A percentile compares a stretch with the other conserved stretches of the same genome.
These are phyloP conservation scores for Diachasma alloeum DNA, from an alignment of 1,140 invertebrate genomes.

Conservation along the genomic window DNA sequence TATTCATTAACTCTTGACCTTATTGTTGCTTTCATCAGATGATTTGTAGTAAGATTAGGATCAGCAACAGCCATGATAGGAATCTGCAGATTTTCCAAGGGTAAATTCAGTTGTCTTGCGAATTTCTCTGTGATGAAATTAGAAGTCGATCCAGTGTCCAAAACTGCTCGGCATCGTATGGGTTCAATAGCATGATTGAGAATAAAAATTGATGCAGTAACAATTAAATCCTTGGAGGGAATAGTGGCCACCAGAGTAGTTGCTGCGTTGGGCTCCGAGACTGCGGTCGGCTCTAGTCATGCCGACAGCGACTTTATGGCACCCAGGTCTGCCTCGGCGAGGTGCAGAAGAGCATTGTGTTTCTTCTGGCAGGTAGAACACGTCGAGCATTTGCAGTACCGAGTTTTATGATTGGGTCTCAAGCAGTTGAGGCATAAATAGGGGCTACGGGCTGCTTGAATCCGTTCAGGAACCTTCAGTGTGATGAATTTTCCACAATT, in stretches of 20 bases:
- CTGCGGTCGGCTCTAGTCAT: background rate
- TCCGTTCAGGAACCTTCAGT: background rate
- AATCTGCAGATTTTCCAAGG: background rate
- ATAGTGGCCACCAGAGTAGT: background rate
- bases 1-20: background rate
- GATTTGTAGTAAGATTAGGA: background rate
- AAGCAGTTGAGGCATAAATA: background rate
- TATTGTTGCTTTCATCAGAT: background rate
- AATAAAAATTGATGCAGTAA: background rate
- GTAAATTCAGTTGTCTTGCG: background rate
- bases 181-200: background rate
- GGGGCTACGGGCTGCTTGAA: background rate
- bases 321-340: background rate
- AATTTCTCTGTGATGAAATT: constrained; percentile 20
- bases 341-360: background rate
- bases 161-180: background rate
- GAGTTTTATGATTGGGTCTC: background rate
- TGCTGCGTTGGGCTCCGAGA: background rate
- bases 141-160: constrained; percentile 8
- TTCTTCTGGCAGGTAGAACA: background rate
- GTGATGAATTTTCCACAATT: constrained; percentile 11
- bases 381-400: background rate
- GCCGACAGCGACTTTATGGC: background rate
- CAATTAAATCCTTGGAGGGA: background rate
- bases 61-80: background rate